Conservation (phyloP, 2,113 vertebrate species). For the Phaethon lepturus region DNA sequence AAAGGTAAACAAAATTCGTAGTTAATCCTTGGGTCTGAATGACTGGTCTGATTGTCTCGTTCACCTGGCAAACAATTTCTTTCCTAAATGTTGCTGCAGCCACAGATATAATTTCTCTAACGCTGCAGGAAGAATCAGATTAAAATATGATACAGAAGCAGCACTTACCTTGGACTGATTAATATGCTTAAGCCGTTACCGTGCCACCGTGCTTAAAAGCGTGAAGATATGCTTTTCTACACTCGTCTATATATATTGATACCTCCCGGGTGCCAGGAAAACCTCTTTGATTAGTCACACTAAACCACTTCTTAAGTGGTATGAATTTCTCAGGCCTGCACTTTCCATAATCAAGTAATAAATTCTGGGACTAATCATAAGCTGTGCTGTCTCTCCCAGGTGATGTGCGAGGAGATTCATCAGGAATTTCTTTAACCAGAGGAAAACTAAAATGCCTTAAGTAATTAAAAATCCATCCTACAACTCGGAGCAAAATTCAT, state of each 20-base stretch:
- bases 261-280: slow-evolving; percentile 71
- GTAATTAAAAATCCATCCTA: background rate
- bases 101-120: slow-evolving; percentile 63
- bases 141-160: slow-evolving; percentile 66
- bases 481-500: background rate
- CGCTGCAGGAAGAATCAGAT: slow-evolving; percentile 63
- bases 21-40: slow-evolving; percentile 48
- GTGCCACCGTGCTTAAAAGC: slow-evolving; percentile 69
- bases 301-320: slow-evolving; percentile 68
- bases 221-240: slow-evolving; percentile 58
- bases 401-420: slow-evolving; percentile 11
- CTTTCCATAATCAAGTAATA: slow-evolving; percentile 76
- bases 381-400: background rate
- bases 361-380: slow-evolving; percentile 64
- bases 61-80: slow-evolving; percentile 68
- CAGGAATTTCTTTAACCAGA: background rate
- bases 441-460: background rate
- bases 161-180: slow-evolving; percentile 72
- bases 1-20: slow-evolving; percentile 57
- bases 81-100: slow-evolving; percentile 53
- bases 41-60: slow-evolving; percentile 49
- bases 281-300: slow-evolving; percentile 76
- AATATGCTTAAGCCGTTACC: slow-evolving; percentile 66
- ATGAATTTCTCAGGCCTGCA: slow-evolving; percentile 53
- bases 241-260: slow-evolving; percentile 64